Percentiles rank a stretch among this genome's conserved stretches.
These are phyloP conservation scores for Acromyrmex echinatior DNA, from an alignment of 1,140 invertebrate species.

Conservation along the genomic window DNA sequence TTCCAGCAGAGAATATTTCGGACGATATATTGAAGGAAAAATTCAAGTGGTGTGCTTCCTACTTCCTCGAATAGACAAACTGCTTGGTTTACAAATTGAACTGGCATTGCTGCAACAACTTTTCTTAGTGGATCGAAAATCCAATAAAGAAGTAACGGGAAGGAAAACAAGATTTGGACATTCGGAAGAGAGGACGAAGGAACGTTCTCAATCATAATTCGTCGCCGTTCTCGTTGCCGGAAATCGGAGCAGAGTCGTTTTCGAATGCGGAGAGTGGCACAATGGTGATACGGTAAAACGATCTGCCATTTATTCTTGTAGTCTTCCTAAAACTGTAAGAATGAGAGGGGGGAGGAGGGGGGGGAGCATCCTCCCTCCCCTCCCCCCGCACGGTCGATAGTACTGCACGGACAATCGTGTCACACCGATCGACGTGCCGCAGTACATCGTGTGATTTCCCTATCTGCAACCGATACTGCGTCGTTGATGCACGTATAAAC, in stretches of 20 bases:
- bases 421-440: constrained; percentile 43
- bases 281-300: constrained; percentile 86
- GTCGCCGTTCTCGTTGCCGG: constrained; percentile 74
- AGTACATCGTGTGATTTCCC: constrained; percentile 37
- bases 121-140: no score
- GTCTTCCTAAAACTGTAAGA: background rate
- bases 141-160: no score
- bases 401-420: constrained; percentile 42
- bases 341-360: no score
- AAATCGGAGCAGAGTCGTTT: constrained; percentile 71
- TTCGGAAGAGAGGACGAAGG: background rate
- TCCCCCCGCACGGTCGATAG: constrained; percentile 1
- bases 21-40: no score
- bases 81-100: no score
- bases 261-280: constrained; percentile 82
- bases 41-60: no score
- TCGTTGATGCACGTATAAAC: background rate
- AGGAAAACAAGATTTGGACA: no score
- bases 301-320: constrained; percentile 14
- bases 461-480: constrained; percentile 39
- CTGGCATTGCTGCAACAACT: no score
- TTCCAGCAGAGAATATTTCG: background rate
- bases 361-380: background rate
- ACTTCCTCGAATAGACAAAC: no score
- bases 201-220: background rate